Conservation (phyloP, 1,140 invertebrate genomes). For the Trialeurodes vaporariorum region DNA sequence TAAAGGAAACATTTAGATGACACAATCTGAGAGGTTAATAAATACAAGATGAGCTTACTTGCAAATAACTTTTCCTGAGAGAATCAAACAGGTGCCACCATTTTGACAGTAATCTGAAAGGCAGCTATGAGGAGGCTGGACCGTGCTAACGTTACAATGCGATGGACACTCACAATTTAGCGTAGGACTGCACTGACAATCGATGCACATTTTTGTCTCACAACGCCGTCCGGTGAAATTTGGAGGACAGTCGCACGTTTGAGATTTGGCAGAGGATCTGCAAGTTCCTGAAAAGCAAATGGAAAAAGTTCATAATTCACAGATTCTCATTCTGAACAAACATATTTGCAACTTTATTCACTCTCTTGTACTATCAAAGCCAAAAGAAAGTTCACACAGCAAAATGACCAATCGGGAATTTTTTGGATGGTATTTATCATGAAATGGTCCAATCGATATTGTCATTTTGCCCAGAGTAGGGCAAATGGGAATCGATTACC, state of each 20-base stretch:
- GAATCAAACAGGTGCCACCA: not conserved
- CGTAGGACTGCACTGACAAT: not conserved
- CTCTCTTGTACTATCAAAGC: too few species aligned
- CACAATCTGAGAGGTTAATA: too few species aligned
- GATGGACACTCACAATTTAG: not conserved
- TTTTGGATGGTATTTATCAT: too few species aligned
- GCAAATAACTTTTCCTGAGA: not conserved
- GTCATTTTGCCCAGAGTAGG: too few species aligned
- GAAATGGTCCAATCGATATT: too few species aligned
- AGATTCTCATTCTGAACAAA: not conserved
- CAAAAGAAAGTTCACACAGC: too few species aligned
- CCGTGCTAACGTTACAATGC: not conserved
- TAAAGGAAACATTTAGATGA: too few species aligned
- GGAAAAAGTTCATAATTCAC: not conserved
- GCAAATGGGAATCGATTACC: too few species aligned
- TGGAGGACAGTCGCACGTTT: not conserved
- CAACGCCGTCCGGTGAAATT: not conserved
- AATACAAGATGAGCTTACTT: too few species aligned
- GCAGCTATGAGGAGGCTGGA: not conserved
- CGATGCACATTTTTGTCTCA: not conserved
- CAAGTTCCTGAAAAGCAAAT: not conserved
- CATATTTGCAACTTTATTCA: too few species aligned
- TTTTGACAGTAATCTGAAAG: not conserved
- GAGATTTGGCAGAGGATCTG: not conserved
- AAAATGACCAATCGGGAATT: too few species aligned